These are phyloP conservation scores for Physocephala rufipes DNA, from an alignment of 2,888 invertebrate genomes.

Conservation along the genomic window DNA sequence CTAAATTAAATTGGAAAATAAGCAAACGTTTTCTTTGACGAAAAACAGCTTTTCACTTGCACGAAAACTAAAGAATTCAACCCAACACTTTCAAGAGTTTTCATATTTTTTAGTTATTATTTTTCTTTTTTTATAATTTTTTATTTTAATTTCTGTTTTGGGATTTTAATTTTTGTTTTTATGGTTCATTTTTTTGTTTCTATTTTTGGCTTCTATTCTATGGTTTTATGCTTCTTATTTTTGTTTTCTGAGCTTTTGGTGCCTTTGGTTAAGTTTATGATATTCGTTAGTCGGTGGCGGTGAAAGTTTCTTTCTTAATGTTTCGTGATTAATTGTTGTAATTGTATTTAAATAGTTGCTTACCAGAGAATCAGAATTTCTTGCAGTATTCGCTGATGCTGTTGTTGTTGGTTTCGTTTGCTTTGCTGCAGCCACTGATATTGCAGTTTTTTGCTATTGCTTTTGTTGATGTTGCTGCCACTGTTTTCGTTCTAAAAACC, in stretches of 20 bases:
- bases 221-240: not conserved
- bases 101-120: not conserved
- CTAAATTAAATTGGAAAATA: not conserved
- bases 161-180: too few relatives aligned
- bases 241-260: not conserved
- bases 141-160: conserved; percentile 14
- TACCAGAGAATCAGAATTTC: too few relatives aligned
- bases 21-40: too few relatives aligned
- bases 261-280: conserved; percentile 8
- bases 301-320: conserved; percentile 59
- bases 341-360: conserved; percentile 50
- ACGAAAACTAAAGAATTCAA: conserved; percentile 8
- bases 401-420: conserved; percentile 37
- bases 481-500: conserved; percentile 11
- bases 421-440: conserved; percentile 12
- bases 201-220: not conserved
- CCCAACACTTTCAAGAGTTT: conserved; percentile 25
- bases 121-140: not conserved
- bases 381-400: too few relatives aligned
- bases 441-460: too few relatives aligned
- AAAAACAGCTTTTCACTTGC: conserved; percentile 6
- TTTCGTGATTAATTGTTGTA: conserved; percentile 60
- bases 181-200: too few relatives aligned
- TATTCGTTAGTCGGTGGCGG: not conserved
- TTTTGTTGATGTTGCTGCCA: conserved; percentile 41